phyloP scores from a whole-genome alignment of 2,888 invertebrate genomes.

The Tenthredo scrophulariae region DNA sequence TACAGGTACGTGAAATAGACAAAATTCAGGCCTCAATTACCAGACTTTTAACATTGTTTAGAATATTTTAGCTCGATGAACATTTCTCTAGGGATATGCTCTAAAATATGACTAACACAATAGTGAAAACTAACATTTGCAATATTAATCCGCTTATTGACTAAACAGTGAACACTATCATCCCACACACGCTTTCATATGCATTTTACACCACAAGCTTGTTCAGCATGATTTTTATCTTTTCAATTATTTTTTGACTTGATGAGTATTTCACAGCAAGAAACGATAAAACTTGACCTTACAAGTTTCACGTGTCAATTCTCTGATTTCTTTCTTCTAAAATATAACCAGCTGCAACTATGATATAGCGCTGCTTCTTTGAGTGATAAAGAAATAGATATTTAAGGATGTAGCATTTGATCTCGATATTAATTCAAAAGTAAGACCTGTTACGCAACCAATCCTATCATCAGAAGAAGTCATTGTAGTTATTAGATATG shows the following conservation, averaged over 20 bases:
- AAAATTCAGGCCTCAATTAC: background rate
- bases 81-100: constrained; percentile 6
- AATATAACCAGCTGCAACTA: background rate
- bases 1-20: constrained; percentile 85
- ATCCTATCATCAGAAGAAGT: background rate
- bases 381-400: background rate
- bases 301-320: background rate
- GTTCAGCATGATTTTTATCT: background rate
- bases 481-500: background rate
- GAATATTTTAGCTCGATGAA: constrained; percentile 34
- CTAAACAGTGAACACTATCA: constrained; percentile 21
- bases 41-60: constrained; percentile 7
- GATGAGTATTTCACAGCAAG: background rate
- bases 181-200: background rate
- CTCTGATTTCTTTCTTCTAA: background rate
- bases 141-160: background rate
- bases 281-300: background rate
- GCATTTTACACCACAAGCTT: background rate
- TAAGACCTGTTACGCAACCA: background rate
- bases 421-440: background rate
- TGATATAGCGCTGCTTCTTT: background rate
- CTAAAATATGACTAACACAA: constrained; percentile 1
- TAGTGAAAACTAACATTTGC: constrained; percentile 7
- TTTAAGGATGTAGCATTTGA: background rate
- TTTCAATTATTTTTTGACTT: background rate